Evolutionary conservation across 2,797 vertebrate species (phyloP).

Genomic region (Peromyscus attwateri): DNA sequence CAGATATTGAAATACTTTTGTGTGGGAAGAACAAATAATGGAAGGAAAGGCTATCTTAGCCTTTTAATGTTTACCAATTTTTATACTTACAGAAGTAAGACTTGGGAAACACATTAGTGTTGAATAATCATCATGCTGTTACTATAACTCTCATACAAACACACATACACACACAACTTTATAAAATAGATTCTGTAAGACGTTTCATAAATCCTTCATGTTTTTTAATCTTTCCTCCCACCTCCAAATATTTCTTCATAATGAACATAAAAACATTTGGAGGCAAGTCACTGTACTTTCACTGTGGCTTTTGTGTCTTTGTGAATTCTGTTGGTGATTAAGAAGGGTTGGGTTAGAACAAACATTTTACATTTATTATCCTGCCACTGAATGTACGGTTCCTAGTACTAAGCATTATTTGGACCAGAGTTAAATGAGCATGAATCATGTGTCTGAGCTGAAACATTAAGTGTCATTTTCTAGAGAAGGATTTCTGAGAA

Average conservation of each 20-base stretch:
- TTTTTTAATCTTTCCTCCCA: not conserved
- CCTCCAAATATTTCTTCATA: not conserved
- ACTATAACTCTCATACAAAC: not conserved
- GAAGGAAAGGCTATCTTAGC: not conserved
- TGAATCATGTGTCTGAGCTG: not conserved
- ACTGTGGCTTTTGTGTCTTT: not conserved
- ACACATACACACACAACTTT: not conserved
- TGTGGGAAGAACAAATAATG: not conserved
- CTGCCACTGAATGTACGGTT: not conserved
- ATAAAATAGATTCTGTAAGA: not conserved
- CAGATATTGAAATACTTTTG: not conserved
- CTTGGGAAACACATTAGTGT: not conserved
- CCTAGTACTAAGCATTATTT: not conserved
- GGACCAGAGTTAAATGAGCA: fast-evolving
- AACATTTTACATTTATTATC: not conserved
- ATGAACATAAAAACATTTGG: not conserved
- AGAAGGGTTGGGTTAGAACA: not conserved
- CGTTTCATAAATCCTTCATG: not conserved
- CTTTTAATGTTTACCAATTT: not conserved
- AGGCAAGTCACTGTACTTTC: not conserved
- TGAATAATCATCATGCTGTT: not conserved
- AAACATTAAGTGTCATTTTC: not conserved
- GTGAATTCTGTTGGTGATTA: not conserved
- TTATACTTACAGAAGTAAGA: not conserved
- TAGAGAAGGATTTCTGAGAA: not conserved